Conservation (phyloP, 2,797 vertebrate species). For the Notoglanidium macrostoma region DNA sequence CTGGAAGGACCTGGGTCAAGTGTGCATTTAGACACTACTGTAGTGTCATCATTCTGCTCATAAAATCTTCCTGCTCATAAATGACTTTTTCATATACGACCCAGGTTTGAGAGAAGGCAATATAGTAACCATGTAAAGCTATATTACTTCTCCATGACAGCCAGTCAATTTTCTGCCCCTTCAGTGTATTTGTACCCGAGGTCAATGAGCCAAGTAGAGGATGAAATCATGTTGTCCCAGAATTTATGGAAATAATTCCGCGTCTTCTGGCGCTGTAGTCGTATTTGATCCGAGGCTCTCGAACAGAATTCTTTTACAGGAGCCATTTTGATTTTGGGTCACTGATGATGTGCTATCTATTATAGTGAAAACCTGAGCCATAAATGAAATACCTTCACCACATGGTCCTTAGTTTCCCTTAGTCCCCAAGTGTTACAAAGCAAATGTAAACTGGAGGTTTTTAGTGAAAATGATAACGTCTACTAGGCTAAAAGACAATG, state of each 20-base stretch:
- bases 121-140: constrained; percentile 12
- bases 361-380: not conserved
- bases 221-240: constrained; percentile 37
- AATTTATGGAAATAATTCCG: constrained; percentile 29
- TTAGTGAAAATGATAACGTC: not conserved
- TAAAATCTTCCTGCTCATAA: constrained; percentile 35
- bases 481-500: not conserved
- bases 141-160: constrained; percentile 34
- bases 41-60: constrained; percentile 19
- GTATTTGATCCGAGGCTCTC: not conserved
- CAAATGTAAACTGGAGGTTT: not conserved
- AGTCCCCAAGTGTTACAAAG: not conserved
- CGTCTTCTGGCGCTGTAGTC: constrained; percentile 16
- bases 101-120: constrained; percentile 29
- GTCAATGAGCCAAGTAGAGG: constrained; percentile 29
- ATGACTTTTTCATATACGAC: constrained; percentile 34
- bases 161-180: constrained; percentile 26
- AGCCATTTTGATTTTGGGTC: constrained; percentile 22
- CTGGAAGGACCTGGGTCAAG: constrained; percentile 26
- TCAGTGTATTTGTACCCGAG: constrained; percentile 22
- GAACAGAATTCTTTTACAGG: not conserved
- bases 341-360: not conserved
- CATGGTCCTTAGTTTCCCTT: not conserved
- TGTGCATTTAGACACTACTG: constrained; percentile 31
- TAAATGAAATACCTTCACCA: not conserved